Base-by-base conservation (phyloP, 2,113 vertebrate species). In the Gadus chalcogrammus region DNA sequence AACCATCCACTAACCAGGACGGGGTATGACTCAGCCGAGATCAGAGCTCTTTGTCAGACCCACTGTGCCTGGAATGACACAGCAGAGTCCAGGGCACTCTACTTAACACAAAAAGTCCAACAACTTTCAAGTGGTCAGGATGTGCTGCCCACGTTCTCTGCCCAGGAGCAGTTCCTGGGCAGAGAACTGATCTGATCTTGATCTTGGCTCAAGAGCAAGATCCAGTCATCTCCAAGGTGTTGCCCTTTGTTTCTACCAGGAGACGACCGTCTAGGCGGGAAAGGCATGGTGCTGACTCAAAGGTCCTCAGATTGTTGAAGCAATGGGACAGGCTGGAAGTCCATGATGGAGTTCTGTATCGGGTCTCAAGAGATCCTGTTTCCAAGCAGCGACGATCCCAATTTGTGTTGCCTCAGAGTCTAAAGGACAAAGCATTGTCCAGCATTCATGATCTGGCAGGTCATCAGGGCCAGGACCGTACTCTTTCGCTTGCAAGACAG, bases 311-410 rank as follows among this genome's bases (percentile, higher is more conserved):
- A 15, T 3, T 68, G 31, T 65, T 72, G 11, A 75, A 79, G 13
- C 72, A 79, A 24, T 71, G 72, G 77, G 60, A 64, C 13, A 64
- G 52, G 15, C 16, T 79, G 15, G n/a, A 67, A 17, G 24, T 71
- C 15, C 20, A 3, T 31, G 61, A 75, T 65, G 61, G 31, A 9
- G 18, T 69, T 6, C 11, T 79, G 12, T 72, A 75, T 0, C 61
- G 69, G 17, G 65, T 68, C n/a, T 38, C 20, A 0, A 69, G 24
- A 65, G 65, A 75, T 22, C 69, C 68, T 8, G 1, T 79, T 42
- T 64, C 69, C 2, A 62, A 62, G 4, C 61, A 62, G 24, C 13
- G 4, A 15, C 13, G 61, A 27, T 12, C 5, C 20, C 61, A 62
- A 27, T 27, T 15, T 1, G 8, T 27, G 8, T 15, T 62, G 1